Conservation (phyloP, 2,888 invertebrate species). For the Dynastes tityus region DNA sequence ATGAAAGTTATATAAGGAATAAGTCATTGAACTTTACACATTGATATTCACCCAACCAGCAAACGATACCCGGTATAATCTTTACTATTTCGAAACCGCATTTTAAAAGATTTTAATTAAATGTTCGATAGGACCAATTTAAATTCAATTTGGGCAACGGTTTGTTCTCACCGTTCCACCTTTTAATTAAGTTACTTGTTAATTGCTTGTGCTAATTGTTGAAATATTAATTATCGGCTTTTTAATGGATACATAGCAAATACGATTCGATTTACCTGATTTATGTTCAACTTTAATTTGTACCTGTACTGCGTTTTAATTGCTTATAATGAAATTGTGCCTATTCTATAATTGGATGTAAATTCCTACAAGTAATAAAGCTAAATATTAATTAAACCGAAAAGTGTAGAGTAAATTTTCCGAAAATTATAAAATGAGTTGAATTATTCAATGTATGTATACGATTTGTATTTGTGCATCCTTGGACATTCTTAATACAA, state of each 20-base stretch:
- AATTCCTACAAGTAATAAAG: no score
- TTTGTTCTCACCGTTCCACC: neutral
- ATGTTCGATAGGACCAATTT: neutral
- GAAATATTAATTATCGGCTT: slow-evolving; percentile 8
- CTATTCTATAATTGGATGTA: no score
- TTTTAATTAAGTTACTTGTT: neutral
- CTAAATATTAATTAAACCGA: no score
- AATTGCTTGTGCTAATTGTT: slow-evolving; percentile 2
- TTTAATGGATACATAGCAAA: neutral
- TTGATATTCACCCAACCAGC: no score
- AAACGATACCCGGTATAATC: no score
- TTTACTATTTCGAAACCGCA: neutral
- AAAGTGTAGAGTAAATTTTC: no score
- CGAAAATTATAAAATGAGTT: no score
- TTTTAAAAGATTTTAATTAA: slow-evolving; percentile 1
- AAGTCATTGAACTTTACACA: no score
- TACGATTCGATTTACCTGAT: neutral
- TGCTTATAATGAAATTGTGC: neutral
- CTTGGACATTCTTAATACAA: no score
- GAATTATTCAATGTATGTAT: no score
- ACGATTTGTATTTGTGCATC: no score
- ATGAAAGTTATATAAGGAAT: no score
- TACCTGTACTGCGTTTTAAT: neutral
- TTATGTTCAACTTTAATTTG: neutral
- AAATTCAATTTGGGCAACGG: neutral